A percentile compares a stretch with the other conserved stretches of the same genome.
These are phyloP conservation scores for Dinocampus coccinellae DNA, from an alignment of 2,888 invertebrate species.

Conservation along the genomic window DNA sequence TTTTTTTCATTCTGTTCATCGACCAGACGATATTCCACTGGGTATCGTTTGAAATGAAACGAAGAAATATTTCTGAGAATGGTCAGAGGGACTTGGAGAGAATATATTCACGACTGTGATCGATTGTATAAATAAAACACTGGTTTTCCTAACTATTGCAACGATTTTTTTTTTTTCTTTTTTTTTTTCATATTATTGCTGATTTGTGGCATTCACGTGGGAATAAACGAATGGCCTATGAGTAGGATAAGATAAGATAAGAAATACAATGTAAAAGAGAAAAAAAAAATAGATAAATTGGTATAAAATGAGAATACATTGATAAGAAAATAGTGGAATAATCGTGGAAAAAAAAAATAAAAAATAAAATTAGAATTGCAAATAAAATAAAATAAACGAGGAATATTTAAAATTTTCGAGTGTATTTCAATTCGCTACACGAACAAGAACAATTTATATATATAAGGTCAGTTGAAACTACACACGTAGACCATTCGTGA, in stretches of 20 bases:
- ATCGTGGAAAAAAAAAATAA: too few relatives aligned
- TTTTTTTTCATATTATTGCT: not conserved
- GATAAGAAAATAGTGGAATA: too few relatives aligned
- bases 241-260: not conserved
- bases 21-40: not conserved
- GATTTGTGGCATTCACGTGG: not conserved
- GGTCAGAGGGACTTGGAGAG: not conserved
- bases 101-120: not conserved
- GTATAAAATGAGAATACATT: too few relatives aligned
- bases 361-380: not conserved
- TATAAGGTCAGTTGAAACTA: not conserved
- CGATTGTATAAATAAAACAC: slow-evolving; percentile 10
- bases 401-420: not conserved
- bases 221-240: not conserved
- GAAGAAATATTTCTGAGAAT: not conserved
- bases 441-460: not conserved
- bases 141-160: not conserved
- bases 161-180: not conserved
- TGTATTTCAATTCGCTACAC: not conserved
- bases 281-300: too few relatives aligned
- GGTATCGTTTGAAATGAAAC: not conserved
- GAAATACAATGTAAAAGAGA: too few relatives aligned
- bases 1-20: not conserved
- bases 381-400: not conserved
- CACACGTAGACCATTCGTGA: not conserved